A percentile compares a stretch with the other conserved stretches of the same genome.
These are phyloP conservation scores for Epicampocera succincta DNA, from an alignment of 2,888 invertebrate genomes.

Conservation along the genomic window DNA sequence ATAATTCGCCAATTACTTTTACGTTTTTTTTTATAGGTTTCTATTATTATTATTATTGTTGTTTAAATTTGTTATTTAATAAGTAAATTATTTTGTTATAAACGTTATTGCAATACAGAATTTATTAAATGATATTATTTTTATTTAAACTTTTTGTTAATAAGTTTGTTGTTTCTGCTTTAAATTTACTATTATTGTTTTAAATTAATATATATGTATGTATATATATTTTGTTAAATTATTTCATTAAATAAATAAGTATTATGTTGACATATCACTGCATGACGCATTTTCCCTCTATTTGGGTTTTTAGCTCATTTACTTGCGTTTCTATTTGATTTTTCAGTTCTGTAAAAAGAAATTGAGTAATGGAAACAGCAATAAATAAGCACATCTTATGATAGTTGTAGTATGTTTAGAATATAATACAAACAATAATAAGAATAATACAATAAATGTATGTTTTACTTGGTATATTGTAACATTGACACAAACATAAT, in stretches of 20 bases:
- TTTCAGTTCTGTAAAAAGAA: conserved; percentile 93
- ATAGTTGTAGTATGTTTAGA: conserved; percentile 73
- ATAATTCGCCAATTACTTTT: conserved; percentile 47
- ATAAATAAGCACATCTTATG: conserved; percentile 82
- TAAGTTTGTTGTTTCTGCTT: conserved; percentile 66
- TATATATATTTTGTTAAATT: conserved; percentile 70
- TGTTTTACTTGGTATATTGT: conserved; percentile 29
- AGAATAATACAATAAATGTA: conserved; percentile 57
- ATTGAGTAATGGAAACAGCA: conserved; percentile 82
- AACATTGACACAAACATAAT: conserved; percentile 42
- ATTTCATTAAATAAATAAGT: conserved; percentile 72
- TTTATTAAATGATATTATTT: conserved; percentile 57
- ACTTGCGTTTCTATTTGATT: conserved; percentile 98
- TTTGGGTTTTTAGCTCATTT: conserved; percentile 97
- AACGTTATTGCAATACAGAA: conserved; percentile 65
- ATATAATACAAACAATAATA: conserved; percentile 67
- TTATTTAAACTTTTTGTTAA: conserved; percentile 38
- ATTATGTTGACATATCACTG: conserved; percentile 88
- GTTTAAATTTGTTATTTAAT: conserved; percentile 62
- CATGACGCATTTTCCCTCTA: conserved; percentile 97
- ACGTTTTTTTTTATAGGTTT: conserved; percentile 37
- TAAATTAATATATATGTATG: conserved; percentile 49
- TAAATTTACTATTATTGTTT: conserved; percentile 31
- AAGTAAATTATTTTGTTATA: conserved; percentile 52
- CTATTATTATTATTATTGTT: conserved; percentile 32